Evolutionary conservation across 2,797 vertebrate genomes (phyloP).

Genomic region (Perodicticus potto): DNA sequence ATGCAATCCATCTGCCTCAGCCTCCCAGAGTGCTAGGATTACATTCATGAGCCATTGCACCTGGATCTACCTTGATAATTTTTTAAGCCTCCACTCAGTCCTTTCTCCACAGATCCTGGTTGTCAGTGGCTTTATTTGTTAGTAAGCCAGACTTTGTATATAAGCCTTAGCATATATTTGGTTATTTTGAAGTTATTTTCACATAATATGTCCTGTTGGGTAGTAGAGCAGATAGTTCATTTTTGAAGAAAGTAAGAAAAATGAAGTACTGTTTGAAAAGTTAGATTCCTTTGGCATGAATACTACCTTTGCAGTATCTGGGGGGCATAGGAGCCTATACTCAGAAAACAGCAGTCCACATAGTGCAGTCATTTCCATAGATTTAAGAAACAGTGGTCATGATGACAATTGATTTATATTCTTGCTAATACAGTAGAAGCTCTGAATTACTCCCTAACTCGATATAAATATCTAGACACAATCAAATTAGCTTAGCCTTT

Average conservation of each 20-base stretch:
- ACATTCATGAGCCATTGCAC: too few species aligned
- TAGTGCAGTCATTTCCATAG: background rate
- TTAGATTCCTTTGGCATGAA: slow-evolving; percentile 53
- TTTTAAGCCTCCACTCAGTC: slow-evolving; percentile 48
- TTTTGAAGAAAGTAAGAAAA: slow-evolving; percentile 60
- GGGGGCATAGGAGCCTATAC: background rate
- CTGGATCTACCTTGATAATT: slow-evolving; percentile 27
- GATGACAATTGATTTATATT: background rate
- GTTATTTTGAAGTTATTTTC: slow-evolving; percentile 69
- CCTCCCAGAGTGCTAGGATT: too few species aligned
- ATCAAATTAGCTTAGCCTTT: slow-evolving; percentile 48
- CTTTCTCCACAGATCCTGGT: slow-evolving; percentile 39
- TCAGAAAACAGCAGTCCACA: slow-evolving; percentile 21
- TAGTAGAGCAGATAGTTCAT: slow-evolving; percentile 36
- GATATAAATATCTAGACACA: slow-evolving; percentile 15
- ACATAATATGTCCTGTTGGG: background rate
- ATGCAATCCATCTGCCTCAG: too few species aligned
- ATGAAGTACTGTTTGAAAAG: slow-evolving; percentile 57
- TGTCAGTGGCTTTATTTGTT: slow-evolving; percentile 56
- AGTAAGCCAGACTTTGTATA: slow-evolving; percentile 15
- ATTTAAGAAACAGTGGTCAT: slow-evolving; percentile 4
- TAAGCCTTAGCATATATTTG: background rate
- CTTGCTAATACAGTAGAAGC: background rate
- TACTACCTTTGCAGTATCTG: background rate
- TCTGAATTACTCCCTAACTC: slow-evolving; percentile 34